These are phyloP conservation scores for Meliscaeva auricollis DNA, from an alignment of 2,888 invertebrate genomes.

Conservation along the genomic window DNA sequence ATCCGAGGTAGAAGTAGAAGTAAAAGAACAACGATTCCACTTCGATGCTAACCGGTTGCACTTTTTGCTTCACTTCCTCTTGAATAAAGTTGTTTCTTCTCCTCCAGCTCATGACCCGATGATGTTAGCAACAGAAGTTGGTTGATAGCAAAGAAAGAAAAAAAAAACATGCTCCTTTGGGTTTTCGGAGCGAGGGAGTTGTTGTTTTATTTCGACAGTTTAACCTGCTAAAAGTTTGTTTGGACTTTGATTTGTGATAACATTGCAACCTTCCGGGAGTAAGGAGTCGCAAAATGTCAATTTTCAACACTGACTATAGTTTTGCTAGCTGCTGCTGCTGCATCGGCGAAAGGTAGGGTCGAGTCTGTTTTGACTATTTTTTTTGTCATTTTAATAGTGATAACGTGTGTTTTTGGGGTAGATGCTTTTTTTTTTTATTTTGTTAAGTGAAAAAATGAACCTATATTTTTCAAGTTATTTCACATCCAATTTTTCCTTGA, in stretches of 20 bases:
- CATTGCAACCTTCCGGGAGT: slow-evolving; percentile 25
- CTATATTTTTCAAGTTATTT: slow-evolving; percentile 34
- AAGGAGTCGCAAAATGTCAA: slow-evolving; percentile 37
- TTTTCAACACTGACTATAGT: neutral
- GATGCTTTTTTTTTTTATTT: slow-evolving; percentile 19
- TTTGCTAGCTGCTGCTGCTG: neutral
- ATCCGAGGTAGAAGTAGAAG: neutral
- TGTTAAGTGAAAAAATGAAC: neutral
- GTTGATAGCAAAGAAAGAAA: neutral
- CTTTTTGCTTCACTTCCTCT: slow-evolving; percentile 53
- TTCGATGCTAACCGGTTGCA: slow-evolving; percentile 56
- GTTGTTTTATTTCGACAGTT: slow-evolving; percentile 46
- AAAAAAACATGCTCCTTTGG: slow-evolving; percentile 48
- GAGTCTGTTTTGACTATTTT: too few relatives aligned
- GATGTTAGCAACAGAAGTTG: neutral
- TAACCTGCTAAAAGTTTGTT: slow-evolving; percentile 67
- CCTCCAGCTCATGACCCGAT: neutral
- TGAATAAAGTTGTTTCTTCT: slow-evolving; percentile 30
- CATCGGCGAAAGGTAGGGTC: neutral
- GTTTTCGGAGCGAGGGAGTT: neutral
- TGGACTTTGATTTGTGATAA: slow-evolving; percentile 67
- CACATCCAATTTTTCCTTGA: slow-evolving; percentile 32
- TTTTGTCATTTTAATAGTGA: neutral
- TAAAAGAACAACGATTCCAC: slow-evolving; percentile 30
- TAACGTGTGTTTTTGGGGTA: slow-evolving; percentile 9